Base-by-base conservation (phyloP, 1,140 invertebrate species). In the Neodiprion lecontei region DNA sequence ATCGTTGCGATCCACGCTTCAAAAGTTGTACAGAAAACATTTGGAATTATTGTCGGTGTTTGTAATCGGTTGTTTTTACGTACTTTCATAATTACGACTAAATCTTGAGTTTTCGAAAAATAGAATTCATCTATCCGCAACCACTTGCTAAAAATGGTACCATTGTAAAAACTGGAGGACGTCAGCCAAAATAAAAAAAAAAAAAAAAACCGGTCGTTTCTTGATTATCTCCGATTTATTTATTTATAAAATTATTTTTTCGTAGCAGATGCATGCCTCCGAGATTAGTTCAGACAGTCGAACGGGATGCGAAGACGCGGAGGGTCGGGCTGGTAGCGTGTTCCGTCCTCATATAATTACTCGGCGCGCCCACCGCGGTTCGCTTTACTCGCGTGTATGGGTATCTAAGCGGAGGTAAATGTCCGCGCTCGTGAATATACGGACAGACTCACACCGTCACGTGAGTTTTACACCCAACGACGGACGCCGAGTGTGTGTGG, bases 331-430 rank as follows among this genome's bases (percentile, higher is more conserved):
- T 40, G 28, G 74, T 82, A 77, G 81, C 81, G 79, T 84, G 77
- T 79, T 81, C 76, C 77, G 77, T 80, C 78, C 82, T 84, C 80
- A 81, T 84, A 80, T 86, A 85, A 86, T 86, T 85, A 84, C 82
- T 83, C 80, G 71, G 70, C 74, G 77, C 75, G 53, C 49, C 14
- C 53, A 12, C 50, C 48, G 69, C 53, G 11, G 4, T 17, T 4
- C 11, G 53, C n/a, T 61, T 61, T 61, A 61, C 53, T 61, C 28
- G 28, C n/a, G n/a, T 61, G 53, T 61, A 17, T 61, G 4, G 53
- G 53, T 61, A 61, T 14, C 53, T 12, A 61, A 17, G 28, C 28
- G 28, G 28, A 40, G 28, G 28, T 40, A 40, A 5, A 40, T 40
- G 28, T 40, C 28, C 28, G 28, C 28, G 28, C 2, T 3, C 28